A percentile compares a stretch with the other conserved stretches of the same genome.
These are phyloP conservation scores for Ahaetulla prasina DNA, from an alignment of 2,113 vertebrate species.

Conservation along the genomic window DNA sequence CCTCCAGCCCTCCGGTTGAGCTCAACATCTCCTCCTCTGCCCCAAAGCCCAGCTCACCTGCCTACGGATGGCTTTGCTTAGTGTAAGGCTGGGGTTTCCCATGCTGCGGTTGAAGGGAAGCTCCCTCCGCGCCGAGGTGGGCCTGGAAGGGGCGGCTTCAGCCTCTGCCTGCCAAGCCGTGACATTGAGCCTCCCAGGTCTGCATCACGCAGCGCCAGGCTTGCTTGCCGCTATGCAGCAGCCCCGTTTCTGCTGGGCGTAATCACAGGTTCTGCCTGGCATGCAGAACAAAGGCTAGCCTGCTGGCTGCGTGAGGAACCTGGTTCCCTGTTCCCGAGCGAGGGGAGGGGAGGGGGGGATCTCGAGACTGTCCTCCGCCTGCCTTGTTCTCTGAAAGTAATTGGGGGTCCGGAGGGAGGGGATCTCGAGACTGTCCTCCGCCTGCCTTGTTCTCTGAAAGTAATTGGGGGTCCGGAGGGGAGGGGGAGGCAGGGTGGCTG, in stretches of 20 bases:
- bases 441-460: neutral
- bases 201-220: neutral
- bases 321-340: neutral
- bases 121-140: neutral
- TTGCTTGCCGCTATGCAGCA: neutral
- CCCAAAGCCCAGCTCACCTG: neutral
- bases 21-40: neutral
- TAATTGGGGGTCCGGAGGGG: neutral
- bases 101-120: neutral
- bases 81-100: neutral
- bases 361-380: neutral
- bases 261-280: neutral
- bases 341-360: neutral
- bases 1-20: neutral
- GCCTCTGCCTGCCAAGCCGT: neutral
- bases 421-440: no score
- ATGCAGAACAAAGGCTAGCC: neutral
- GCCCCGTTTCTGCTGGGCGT: neutral
- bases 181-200: neutral
- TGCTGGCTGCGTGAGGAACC: neutral
- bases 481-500: neutral
- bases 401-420: neutral
- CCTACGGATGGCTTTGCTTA: neutral
- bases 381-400: neutral
- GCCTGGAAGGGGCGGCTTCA: neutral